These are phyloP conservation scores for Radopholus similis DNA, from an alignment of 1,140 invertebrate species.

Conservation along the genomic window DNA sequence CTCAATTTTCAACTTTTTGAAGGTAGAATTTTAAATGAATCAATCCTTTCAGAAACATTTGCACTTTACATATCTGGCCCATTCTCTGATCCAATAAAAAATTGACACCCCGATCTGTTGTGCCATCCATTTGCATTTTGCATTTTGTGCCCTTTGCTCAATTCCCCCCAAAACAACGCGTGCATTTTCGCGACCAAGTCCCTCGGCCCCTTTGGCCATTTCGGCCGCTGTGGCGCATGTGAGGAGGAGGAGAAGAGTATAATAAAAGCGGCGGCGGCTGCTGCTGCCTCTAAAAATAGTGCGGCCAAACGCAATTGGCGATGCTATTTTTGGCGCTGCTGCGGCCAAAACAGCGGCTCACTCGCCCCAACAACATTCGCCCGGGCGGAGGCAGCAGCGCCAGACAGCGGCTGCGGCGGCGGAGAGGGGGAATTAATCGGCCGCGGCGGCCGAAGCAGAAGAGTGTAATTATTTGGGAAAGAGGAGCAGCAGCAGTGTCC, in stretches of 20 bases:
- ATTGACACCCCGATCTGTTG: no score
- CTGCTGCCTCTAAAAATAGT: slow-evolving; percentile 5
- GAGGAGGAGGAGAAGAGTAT: neutral
- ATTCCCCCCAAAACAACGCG: neutral
- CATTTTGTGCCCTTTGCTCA: no score
- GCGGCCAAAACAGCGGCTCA: no score
- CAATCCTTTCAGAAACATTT: no score
- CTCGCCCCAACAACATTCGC: no score
- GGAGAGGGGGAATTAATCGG: neutral
- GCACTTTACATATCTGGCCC: no score
- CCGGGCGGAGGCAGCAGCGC: neutral
- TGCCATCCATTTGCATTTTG: no score
- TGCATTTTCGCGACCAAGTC: no score
- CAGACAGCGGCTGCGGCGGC: neutral
- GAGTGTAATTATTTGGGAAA: neutral
- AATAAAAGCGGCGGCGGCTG: neutral
- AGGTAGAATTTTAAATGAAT: no score
- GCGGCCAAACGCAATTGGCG: neutral
- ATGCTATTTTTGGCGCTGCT: slow-evolving; percentile 21
- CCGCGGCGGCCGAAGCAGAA: neutral
- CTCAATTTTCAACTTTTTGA: no score
- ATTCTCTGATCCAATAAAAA: no score
- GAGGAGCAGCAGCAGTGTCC: neutral
- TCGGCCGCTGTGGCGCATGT: neutral
- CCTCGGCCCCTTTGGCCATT: no score